These are phyloP conservation scores for Dromococcyx pavoninus DNA, from an alignment of 2,797 vertebrate genomes.

Conservation along the genomic window DNA sequence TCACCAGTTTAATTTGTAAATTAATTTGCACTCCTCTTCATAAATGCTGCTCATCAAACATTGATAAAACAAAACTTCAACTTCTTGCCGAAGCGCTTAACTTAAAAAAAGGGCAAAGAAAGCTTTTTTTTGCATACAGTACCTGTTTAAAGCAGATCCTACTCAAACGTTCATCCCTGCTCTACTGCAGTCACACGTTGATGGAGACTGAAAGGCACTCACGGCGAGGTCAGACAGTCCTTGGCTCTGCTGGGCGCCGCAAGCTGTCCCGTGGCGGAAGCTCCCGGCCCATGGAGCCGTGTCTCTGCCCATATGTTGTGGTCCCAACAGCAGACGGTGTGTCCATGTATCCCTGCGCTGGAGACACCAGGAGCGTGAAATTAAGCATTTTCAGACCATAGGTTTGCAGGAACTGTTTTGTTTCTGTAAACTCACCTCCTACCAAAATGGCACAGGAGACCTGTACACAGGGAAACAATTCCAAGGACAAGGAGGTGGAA, in stretches of 20 bases:
- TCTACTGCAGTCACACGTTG: not conserved
- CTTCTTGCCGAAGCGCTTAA: not conserved
- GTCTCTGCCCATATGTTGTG: not conserved
- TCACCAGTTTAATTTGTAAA: not conserved
- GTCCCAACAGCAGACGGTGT: not conserved
- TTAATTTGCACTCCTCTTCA: not conserved
- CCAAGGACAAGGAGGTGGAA: not conserved
- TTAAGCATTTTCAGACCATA: not conserved
- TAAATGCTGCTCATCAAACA: not conserved
- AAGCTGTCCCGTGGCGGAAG: not conserved
- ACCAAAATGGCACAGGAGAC: not conserved
- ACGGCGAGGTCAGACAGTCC: slow-evolving; percentile 5
- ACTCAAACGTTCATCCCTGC: slow-evolving; percentile 6
- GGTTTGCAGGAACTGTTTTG: not conserved
- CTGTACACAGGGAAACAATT: not conserved
- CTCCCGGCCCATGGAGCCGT: not conserved
- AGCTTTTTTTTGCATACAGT: not conserved
- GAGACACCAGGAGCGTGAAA: not conserved
- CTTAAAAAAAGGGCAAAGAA: not conserved
- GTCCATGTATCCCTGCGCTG: slow-evolving; percentile 4
- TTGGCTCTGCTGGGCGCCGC: not conserved
- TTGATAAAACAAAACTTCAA: not conserved
- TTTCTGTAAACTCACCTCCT: not conserved
- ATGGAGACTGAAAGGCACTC: not conserved
- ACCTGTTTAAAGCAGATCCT: slow-evolving; percentile 51